A percentile compares a stretch with the other conserved stretches of the same genome.
Evolutionary conservation across 2,888 invertebrate species (phyloP).

Genomic region (Polia nebulosa): DNA sequence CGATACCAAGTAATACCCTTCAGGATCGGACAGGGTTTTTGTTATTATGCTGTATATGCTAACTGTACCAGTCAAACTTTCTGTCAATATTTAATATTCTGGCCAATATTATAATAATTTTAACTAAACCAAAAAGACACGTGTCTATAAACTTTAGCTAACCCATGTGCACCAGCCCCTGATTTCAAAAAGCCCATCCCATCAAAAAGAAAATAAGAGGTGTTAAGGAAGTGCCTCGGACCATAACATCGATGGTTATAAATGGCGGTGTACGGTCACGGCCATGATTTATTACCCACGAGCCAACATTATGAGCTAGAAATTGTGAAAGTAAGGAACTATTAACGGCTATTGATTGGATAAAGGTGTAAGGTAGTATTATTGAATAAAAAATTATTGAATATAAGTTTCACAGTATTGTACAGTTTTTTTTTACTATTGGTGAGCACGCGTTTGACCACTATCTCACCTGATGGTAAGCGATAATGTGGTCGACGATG

Average conservation of each 20-base stretch:
- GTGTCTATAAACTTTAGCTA: not conserved
- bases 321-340: conserved; percentile 41
- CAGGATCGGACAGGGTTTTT: no score
- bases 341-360: conserved; percentile 12
- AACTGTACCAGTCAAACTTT: no score
- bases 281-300: conserved; percentile 25
- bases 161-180: not conserved
- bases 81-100: no score
- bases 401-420: no score
- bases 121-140: no score
- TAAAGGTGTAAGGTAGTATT: not conserved
- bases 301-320: conserved; percentile 14
- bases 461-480: no score
- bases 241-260: conserved; percentile 27
- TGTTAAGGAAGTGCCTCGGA: conserved; percentile 3
- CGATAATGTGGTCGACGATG: no score
- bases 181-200: not conserved
- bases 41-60: no score
- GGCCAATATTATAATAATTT: no score
- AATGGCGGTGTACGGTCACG: conserved; percentile 30
- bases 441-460: no score
- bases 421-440: no score
- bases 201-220: not conserved
- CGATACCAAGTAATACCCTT: no score
- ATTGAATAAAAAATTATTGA: not conserved